phyloP scores from a whole-genome alignment of 2,797 vertebrate genomes.

The Poeciliopsis gracilis region DNA sequence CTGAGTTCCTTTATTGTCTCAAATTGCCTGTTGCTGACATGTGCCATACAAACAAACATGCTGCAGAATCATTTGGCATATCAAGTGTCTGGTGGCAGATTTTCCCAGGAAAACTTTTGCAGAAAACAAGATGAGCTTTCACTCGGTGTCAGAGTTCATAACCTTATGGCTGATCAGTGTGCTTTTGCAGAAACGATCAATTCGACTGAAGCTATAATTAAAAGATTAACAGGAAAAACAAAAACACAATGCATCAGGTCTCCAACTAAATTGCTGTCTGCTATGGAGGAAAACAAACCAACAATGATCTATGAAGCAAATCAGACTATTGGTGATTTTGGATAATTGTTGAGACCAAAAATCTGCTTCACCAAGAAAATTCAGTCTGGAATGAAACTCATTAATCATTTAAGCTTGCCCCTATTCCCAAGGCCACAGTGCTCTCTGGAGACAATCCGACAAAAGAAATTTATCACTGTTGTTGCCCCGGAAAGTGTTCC shows the following conservation, averaged over 20 bases:
- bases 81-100: too few species aligned
- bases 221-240: not conserved
- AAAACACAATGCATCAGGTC: not conserved
- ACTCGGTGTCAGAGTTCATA: not conserved
- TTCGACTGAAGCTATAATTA: not conserved
- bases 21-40: too few species aligned
- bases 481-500: constrained; percentile 24
- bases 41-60: too few species aligned
- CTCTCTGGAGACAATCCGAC: constrained; percentile 2
- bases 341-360: not conserved
- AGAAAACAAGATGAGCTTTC: not conserved
- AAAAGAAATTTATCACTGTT: constrained; percentile 29
- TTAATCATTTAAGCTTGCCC: constrained; percentile 1
- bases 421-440: constrained; percentile 25
- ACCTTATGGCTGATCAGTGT: not conserved
- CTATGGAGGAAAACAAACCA: not conserved
- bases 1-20: too few species aligned
- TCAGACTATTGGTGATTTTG: not conserved
- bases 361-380: constrained; percentile 2
- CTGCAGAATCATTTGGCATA: not conserved
- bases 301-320: not conserved
- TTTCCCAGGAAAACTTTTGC: not conserved
- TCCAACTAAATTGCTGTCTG: not conserved
- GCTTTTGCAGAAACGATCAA: not conserved
- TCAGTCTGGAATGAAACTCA: constrained; percentile 5